A percentile compares a stretch with the other conserved stretches of the same genome.
phyloP scores from a whole-genome alignment of 2,113 vertebrate genomes.

The Isurus oxyrinchus region DNA sequence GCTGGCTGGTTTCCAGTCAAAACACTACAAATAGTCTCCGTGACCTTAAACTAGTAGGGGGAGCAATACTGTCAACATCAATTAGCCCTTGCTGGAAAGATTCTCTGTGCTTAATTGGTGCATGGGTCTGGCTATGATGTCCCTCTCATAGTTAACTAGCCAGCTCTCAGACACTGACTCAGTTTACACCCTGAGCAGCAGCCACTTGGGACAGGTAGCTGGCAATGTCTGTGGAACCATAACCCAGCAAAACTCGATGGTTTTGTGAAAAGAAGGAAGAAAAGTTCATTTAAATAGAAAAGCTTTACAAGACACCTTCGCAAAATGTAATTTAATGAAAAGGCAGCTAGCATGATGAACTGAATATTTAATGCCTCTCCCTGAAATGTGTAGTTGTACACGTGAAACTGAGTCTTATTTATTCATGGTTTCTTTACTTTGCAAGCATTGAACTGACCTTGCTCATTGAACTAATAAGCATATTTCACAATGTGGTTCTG shows the following conservation, averaged over 20 bases:
- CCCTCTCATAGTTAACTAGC: not conserved
- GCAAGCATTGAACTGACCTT: not conserved
- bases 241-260: not conserved
- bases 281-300: not conserved
- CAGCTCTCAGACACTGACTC: not conserved
- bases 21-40: not conserved
- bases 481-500: not conserved
- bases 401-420: not conserved
- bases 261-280: not conserved
- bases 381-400: not conserved
- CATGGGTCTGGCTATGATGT: not conserved
- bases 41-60: not conserved
- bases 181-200: not conserved
- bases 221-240: not conserved
- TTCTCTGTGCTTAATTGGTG: not conserved
- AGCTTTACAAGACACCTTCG: not conserved
- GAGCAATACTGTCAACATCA: not conserved
- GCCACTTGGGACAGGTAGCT: not conserved
- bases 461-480: conserved; percentile 1
- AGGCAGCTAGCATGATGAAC: not conserved
- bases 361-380: not conserved
- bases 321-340: not conserved
- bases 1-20: not conserved
- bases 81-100: not conserved
- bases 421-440: not conserved